Evolutionary conservation across 1,140 invertebrate species (phyloP), one percentile per base, ranked within the genome.

Genomic region (Sycophila sp.): DNA sequence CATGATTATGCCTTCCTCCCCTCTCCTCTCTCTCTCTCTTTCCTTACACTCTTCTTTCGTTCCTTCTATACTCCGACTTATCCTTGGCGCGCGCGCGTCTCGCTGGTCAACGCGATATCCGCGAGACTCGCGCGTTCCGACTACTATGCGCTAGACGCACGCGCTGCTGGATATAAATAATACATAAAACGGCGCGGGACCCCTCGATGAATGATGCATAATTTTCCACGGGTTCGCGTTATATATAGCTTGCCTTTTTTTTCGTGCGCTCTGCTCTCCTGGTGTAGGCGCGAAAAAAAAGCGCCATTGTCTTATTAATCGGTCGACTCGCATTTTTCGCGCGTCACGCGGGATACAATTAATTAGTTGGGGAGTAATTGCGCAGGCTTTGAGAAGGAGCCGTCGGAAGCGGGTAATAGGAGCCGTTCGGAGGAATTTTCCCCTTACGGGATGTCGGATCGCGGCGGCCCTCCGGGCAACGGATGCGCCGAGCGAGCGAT

Each of bases 1-100:
- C 75, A 73, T 78, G 75, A 78, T 77, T 75, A 69, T 69, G 56
- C 78, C 73, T 64, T 69, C 55, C n/a, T 38, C 30, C 36, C 40
- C 42, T 56, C 36, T 53, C 63, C 28, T 56, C 13, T 26, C 34
- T 26, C 42, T 59, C 36, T 15, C 32, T 69, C 42, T 64, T 63
- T 63, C 53, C 70, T 70, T 56, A 40, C 38, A 63, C 51, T 38
- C 53, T 64, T 11, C 11, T 53, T 36, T 34, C 6, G 22, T 42
- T 60, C 42, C 19, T 62, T 49, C 42, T 38, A n/a, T 42, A 32
- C 68, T 51, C 28, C 24, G 42, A 42, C 26, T 38, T 40, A 17
- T 42, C 10, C 32, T 62, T 47, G 36, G 40, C 34, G 51, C 17
- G 47, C 59, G 51, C 47, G 58, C 49, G 34, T 55, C 45, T 69